Evolutionary conservation across 1,140 invertebrate genomes (phyloP), one percentile per base, ranked within the genome.

Genomic region (Chymomyza costata): DNA sequence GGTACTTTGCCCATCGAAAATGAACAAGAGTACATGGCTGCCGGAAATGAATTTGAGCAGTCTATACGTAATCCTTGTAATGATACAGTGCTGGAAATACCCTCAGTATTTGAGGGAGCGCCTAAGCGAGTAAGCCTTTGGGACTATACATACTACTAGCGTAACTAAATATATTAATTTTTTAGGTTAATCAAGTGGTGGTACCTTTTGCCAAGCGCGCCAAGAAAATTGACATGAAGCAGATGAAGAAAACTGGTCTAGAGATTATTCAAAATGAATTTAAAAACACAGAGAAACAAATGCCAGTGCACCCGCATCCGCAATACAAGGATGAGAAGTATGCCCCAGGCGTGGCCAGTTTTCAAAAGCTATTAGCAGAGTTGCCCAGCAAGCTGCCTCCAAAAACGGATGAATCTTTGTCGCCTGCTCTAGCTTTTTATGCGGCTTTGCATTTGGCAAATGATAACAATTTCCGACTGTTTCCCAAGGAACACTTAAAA

Each of bases 401-500:
- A 58, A 83, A 82, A 35, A 91, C 89, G 83, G 80, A 84, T 7
- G 88, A 89, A 44, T 89, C 91, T 64, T 81, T 93, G 31, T 92
- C 90, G 53, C 87, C 89, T 31, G 89, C 90, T 1, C 87, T 93
- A 18, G 89, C 90, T 3, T 92, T 93, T 84, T 89, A 91, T 32
- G 91, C 91, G 13, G 71, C 93, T 5, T 84, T 94, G 2, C 92
- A 93, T 87, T 83, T 93, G 46, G 90, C 90, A 15, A 93, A 93
- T 86, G 92, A 93, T 78, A 89, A 90, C 43, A 56, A 61, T 45
- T 49, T 60, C 18, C 52, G 56, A 1, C 28, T 65, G 30, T 48
- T 60, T 31, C 51, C 47, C 13, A 41, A 60, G 39, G 31, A 53
- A 25, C 50, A 66, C 51, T 30, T 58, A 10, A 43, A 58, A 18